phyloP scores from a whole-genome alignment of 2,797 vertebrate genomes.

The Gobionotothen gibberifrons region DNA sequence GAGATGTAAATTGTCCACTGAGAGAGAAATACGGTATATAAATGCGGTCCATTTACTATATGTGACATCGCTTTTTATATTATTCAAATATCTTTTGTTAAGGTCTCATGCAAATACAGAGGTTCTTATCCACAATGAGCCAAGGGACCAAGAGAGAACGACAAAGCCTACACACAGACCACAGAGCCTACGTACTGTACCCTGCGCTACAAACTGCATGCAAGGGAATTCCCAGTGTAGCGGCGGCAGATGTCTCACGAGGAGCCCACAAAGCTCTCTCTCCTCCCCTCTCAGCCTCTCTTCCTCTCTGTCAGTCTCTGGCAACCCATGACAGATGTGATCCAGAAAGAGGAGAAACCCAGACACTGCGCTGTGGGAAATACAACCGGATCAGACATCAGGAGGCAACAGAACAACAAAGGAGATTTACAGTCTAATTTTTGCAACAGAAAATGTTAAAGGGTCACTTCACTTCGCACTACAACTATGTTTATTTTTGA shows the following conservation, averaged over 20 bases:
- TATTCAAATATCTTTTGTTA: neutral
- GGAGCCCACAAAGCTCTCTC: conserved; percentile 12
- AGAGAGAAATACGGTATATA: neutral
- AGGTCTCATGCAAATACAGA: conserved; percentile 3
- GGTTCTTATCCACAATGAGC: neutral
- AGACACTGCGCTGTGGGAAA: conserved; percentile 24
- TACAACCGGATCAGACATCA: conserved; percentile 19
- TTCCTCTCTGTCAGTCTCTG: conserved; percentile 19
- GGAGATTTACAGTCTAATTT: neutral
- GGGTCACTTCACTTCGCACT: neutral
- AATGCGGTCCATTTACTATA: conserved; percentile 9
- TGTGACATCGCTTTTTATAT: neutral
- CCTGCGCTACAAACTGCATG: conserved; percentile 3
- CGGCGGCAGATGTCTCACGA: conserved; percentile 15
- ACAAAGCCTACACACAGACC: neutral
- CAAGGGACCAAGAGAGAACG: neutral
- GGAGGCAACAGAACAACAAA: conserved; percentile 11
- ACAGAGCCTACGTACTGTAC: neutral
- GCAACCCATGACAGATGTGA: conserved; percentile 33
- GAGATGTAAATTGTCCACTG: neutral
- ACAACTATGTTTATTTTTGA: neutral
- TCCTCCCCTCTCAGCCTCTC: neutral
- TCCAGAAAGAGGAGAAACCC: conserved; percentile 24
- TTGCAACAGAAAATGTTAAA: conserved; percentile 3
- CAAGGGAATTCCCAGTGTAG: conserved; percentile 31